Conservation (phyloP, 2,888 invertebrate species). For the Lasioglossum marginatum region DNA sequence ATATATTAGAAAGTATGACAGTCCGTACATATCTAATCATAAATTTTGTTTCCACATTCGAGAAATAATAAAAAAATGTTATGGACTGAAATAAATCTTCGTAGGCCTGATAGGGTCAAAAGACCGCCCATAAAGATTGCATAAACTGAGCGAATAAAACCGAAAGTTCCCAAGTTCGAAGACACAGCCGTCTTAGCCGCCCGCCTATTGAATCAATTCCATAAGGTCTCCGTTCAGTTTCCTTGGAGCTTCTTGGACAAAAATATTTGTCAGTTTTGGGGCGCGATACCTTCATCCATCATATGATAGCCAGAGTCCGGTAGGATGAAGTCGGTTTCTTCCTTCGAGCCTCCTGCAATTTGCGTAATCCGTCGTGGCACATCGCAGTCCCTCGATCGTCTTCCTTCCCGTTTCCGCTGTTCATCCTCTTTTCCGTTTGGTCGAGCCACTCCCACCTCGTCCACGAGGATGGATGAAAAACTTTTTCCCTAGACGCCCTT, state of each 20-base stretch:
- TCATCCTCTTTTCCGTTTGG: conserved; percentile 40
- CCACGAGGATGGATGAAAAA: conserved; percentile 61
- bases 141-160: not conserved
- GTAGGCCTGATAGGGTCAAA: not conserved
- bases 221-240: not conserved
- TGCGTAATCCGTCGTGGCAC: conserved; percentile 69
- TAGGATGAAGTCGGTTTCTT: conserved; percentile 48
- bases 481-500: conserved; percentile 50
- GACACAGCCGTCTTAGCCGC: not conserved
- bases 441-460: conserved; percentile 24
- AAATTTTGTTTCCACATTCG: not conserved
- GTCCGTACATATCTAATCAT: not conserved
- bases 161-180: not conserved
- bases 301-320: conserved; percentile 30
- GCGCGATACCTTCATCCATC: conserved; percentile 25
- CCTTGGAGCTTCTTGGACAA: conserved; percentile 1
- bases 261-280: conserved; percentile 10
- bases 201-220: conserved; percentile 14
- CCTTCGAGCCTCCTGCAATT: conserved; percentile 69
- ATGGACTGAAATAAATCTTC: not conserved
- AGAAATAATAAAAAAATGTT: not conserved
- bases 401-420: conserved; percentile 18
- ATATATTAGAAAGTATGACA: not conserved
- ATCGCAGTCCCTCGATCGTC: conserved; percentile 37
- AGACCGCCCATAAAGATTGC: not conserved